A percentile compares a stretch with the other conserved stretches of the same genome.
Conservation (phyloP, 1,140 invertebrate genomes). For the Pygmarrhopalites habei region DNA sequence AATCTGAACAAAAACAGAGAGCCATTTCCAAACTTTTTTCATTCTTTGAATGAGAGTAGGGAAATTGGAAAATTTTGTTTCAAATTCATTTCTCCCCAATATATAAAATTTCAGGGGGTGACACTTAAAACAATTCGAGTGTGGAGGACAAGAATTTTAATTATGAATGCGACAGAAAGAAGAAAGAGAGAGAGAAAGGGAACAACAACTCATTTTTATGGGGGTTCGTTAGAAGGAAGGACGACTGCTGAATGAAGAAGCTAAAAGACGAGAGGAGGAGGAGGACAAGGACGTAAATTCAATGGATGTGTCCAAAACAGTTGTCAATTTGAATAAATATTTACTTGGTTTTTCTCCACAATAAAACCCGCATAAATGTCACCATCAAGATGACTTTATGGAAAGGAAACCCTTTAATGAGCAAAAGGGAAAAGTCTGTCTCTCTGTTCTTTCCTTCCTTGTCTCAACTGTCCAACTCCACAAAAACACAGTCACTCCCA, state of each 20-base stretch:
- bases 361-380: constrained; percentile 30
- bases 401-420: constrained; percentile 15
- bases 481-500: no score
- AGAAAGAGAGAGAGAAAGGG: no score
- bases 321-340: constrained; percentile 34
- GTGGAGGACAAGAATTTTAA: constrained; percentile 3
- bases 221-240: neutral
- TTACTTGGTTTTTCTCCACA: constrained; percentile 24
- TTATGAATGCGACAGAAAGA: neutral
- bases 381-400: constrained; percentile 20
- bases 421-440: constrained; percentile 1
- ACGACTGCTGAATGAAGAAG: neutral
- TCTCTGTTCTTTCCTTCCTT: no score
- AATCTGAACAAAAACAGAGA: no score
- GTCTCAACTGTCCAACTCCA: no score
- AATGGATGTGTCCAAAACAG: neutral
- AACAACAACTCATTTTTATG: neutral
- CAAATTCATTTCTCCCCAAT: no score
- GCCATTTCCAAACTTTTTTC: no score
- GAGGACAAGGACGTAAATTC: constrained; percentile 12
- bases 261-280: constrained; percentile 9
- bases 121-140: no score
- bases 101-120: no score
- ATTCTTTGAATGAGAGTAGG: no score
- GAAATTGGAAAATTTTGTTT: no score